Base-by-base conservation (phyloP, 2,797 vertebrate genomes). In the Pogoniulus pusillus region DNA sequence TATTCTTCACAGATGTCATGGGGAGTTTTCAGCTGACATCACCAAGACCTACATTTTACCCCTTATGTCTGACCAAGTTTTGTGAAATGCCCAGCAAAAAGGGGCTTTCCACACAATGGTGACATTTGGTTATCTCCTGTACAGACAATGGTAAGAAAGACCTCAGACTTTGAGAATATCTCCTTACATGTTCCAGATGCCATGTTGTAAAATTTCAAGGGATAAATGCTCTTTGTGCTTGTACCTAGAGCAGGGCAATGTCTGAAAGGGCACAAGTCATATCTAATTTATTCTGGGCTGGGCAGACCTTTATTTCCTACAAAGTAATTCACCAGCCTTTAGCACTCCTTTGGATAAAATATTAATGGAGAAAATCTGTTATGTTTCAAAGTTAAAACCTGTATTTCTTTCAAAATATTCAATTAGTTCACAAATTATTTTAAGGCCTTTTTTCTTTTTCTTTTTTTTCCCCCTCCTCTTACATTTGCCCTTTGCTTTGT, bases 21-120 rank as follows among this genome's bases (percentile, higher is more conserved):
- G 70, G 68, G n/a, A 85, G 15, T 90, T 95, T 92, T 93, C 53
- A 90, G 16, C 23, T 78, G 82, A 81, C 32, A 43, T 60, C 69
- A 90, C 30, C n/a, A 37, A 22, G 65, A 80, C 26, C 32, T 82
- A 63, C 55, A 64, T 82, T 93, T 39, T 75, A 66, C 39, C 39
- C 30, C 18, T 70, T 24, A 10, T 3, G 8, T 70, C 49, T 78
- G 51, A 89, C 10, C 7, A 35, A 0, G 11, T 51, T 85, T 58
- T 75, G 55, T 1, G 17, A 65, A 86, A 91, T 22, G 6, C 32
- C 57, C 87, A 91, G 47, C 22, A 78, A 87, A 82, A 74, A 1
- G 54, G 64, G 49, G 34, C 55, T 90, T 93, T 80, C 65, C 62
- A 55, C 11, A 16, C 45, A 53, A 14, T 34, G 8, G 22, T 22